Evolutionary conservation across 2,888 invertebrate genomes (phyloP).

Genomic region (Volucella inanis): DNA sequence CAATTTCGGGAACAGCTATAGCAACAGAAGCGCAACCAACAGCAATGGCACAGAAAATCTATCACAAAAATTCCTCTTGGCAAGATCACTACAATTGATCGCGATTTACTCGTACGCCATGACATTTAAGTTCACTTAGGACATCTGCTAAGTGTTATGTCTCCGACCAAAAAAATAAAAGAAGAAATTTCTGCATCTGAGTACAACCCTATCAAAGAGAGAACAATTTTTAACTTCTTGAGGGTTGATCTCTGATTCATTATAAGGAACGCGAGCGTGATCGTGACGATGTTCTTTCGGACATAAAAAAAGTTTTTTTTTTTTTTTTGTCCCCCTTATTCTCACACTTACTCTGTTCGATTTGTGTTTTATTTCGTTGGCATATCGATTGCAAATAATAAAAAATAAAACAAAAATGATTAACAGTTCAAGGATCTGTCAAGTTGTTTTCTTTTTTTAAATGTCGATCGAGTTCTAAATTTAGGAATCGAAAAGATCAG

Average conservation of each 20-base stretch:
- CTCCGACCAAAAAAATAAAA: constrained; percentile 29
- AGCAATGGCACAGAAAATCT: constrained; percentile 27
- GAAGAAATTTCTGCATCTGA: constrained; percentile 34
- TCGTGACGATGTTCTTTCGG: constrained; percentile 37
- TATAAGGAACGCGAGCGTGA: constrained; percentile 61
- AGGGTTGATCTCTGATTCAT: constrained; percentile 64
- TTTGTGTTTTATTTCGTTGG: constrained; percentile 48
- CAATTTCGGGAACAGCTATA: constrained; percentile 11
- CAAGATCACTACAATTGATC: constrained; percentile 46
- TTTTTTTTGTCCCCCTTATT: constrained; percentile 1
- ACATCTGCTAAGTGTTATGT: constrained; percentile 71
- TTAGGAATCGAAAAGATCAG: constrained; percentile 30
- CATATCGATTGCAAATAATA: constrained; percentile 62
- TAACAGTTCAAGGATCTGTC: constrained; percentile 67
- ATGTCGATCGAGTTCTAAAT: constrained; percentile 33
- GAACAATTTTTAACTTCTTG: constrained; percentile 43
- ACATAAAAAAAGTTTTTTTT: background rate
- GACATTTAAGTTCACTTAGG: constrained; percentile 60
- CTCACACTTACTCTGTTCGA: constrained; percentile 19
- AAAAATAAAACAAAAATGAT: constrained; percentile 33
- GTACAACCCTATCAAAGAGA: constrained; percentile 43
- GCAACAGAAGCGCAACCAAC: background rate
- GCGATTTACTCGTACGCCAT: constrained; percentile 40
- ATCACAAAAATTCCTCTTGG: constrained; percentile 43
- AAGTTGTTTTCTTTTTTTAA: constrained; percentile 26